phyloP scores from a whole-genome alignment of 1,140 invertebrate species.

The Trinorchestia longiramus region DNA sequence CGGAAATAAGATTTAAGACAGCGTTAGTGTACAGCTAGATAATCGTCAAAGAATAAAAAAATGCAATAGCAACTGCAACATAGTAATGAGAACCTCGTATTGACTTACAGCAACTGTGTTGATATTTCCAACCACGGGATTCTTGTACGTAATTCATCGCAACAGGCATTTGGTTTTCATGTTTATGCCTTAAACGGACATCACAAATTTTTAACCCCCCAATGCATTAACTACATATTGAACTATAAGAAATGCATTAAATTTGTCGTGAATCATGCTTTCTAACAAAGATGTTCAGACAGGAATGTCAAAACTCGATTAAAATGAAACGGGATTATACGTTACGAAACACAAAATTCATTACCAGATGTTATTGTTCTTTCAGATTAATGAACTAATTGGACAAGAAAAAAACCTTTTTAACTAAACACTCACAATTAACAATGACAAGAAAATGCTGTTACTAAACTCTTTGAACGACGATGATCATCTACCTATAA shows the following conservation, averaged over 20 bases:
- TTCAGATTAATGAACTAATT: neutral
- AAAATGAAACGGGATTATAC: neutral
- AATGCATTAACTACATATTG: neutral
- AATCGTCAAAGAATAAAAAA: neutral
- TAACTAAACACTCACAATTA: neutral
- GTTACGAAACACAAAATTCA: neutral
- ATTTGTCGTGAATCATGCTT: neutral
- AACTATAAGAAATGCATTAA: neutral
- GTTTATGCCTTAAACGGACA: too few species aligned
- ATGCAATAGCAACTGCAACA: neutral
- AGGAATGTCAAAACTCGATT: neutral
- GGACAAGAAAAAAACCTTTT: neutral
- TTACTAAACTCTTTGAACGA: neutral
- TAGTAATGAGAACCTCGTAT: too few species aligned
- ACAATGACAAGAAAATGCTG: neutral
- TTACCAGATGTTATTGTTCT: neutral
- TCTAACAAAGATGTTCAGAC: neutral
- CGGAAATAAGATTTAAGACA: neutral
- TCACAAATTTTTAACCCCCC: too few species aligned
- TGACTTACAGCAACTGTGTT: too few species aligned
- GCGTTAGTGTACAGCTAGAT: too few species aligned
- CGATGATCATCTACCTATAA: neutral
- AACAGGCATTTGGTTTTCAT: too few species aligned
- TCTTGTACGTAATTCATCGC: too few species aligned
- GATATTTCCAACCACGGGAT: too few species aligned